Evolutionary conservation across 2,888 invertebrate genomes (phyloP), one percentile per base, ranked within the genome.

Genomic region (Stramonita haemastoma): DNA sequence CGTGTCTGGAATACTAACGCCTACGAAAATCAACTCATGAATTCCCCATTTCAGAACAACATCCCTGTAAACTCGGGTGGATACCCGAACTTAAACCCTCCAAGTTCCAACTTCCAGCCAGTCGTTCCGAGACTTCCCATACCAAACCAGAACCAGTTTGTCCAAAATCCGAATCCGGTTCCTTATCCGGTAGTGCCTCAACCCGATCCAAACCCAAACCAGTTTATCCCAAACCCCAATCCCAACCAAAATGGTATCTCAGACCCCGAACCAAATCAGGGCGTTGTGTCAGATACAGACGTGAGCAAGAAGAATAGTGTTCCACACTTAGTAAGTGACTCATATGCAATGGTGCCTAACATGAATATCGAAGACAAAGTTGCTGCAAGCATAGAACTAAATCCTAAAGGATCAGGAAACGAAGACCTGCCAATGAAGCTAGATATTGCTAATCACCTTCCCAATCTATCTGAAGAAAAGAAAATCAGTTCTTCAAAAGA

Each of bases 21-120:
- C 46, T 83, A 46, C 46, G 32, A 83, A 26, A 83, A 83, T 46
- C 83, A 83, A 26, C 36, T 83, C 26, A 36, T 83, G 46, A 83
- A 83, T 46, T 46, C 83, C 13, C 83, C 83, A 0, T 83, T 83
- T 22, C 19, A 46, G 26, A 83, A 83, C 83, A 4, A 11, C n/a
- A 11, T 19, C 4, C 46, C 83, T 22, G 83, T 13, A 8, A 83
- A 83, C 46, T 46, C 46, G 29, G 83, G 0, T 32, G 46, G 46
- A 13, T 79, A 34, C 34, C 79, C 29, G 34, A 32, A 17, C 13
- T 34, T 83, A 83, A 83, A 26, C 46, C 83, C 11, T 11, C 36
- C 19, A 17, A 46, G 46, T 46, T 11, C 26, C 22, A 83, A 56
- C 13, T 83, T 46, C 83, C 83, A 36, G n/a, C 36, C 46, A 8